phyloP scores from a whole-genome alignment of 2,888 invertebrate genomes.

The Muschampia plurimacula region DNA sequence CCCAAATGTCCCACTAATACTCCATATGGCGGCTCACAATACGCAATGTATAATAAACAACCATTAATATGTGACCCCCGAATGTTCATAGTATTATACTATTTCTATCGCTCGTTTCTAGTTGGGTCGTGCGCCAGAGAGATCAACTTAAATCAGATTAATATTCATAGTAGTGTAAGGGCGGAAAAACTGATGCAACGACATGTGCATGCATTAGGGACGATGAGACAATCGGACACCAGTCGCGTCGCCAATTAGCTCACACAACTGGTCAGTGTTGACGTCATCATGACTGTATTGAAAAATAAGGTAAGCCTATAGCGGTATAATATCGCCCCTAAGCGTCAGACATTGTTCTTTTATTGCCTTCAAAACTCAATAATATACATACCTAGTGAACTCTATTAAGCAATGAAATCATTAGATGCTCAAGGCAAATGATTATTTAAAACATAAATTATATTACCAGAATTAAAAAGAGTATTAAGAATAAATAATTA shows the following conservation, averaged over 20 bases:
- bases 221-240: conserved; percentile 77
- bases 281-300: conserved; percentile 41
- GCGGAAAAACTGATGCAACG: conserved; percentile 78
- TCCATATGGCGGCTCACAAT: conserved; percentile 81
- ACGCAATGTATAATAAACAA: conserved; percentile 64
- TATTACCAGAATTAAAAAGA: too few relatives aligned
- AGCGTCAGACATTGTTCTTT: neutral
- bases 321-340: conserved; percentile 5
- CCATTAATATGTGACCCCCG: conserved; percentile 59
- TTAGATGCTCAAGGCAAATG: too few relatives aligned
- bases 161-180: conserved; percentile 72
- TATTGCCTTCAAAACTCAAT: too few relatives aligned
- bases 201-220: conserved; percentile 84
- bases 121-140: conserved; percentile 37
- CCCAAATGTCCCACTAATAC: conserved; percentile 83
- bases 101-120: neutral
- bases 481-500: too few relatives aligned
- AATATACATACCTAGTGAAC: too few relatives aligned
- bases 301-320: conserved; percentile 30
- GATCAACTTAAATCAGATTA: conserved; percentile 58
- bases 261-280: conserved; percentile 67
- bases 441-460: too few relatives aligned
- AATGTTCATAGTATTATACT: conserved; percentile 11
- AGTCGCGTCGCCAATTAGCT: conserved; percentile 69
- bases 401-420: too few relatives aligned